Conservation (phyloP, 2,797 vertebrate genomes). For the Syngnathus rostellatus region DNA sequence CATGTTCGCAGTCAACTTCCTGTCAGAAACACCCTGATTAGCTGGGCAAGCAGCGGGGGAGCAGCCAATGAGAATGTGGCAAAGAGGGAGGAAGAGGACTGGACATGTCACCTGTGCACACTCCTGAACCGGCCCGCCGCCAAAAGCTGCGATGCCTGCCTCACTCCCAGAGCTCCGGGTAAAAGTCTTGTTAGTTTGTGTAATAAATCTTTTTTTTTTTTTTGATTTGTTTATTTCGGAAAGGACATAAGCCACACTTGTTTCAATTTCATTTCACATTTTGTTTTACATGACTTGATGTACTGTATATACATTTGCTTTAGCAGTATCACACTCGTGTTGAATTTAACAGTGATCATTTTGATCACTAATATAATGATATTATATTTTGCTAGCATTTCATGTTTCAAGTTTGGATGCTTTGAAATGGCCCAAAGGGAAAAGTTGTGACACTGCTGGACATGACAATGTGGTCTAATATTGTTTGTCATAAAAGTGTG, state of each 20-base stretch:
- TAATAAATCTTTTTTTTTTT: neutral
- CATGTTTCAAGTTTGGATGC: neutral
- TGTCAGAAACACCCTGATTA: conserved; percentile 66
- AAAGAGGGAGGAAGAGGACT: conserved; percentile 77
- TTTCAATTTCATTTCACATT: neutral
- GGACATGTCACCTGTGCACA: conserved; percentile 81
- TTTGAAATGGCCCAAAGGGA: too few relatives aligned
- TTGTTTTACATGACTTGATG: too few relatives aligned
- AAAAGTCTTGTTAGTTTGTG: conserved; percentile 23
- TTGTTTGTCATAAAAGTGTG: conserved; percentile 1
- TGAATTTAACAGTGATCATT: neutral
- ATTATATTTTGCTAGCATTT: neutral
- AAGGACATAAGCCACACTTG: too few relatives aligned
- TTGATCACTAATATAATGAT: neutral
- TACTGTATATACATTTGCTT: too few relatives aligned
- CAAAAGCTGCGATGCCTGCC: conserved; percentile 79
- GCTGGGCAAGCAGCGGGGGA: conserved; percentile 58
- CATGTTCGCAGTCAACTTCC: conserved; percentile 70
- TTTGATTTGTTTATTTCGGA: too few relatives aligned
- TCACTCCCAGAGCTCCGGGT: conserved; percentile 78
- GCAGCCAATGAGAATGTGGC: conserved; percentile 60
- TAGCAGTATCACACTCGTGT: too few relatives aligned
- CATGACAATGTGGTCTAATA: neutral
- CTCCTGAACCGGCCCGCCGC: conserved; percentile 79
- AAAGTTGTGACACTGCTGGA: neutral